Percentiles rank a stretch among this genome's conserved stretches.
Conservation (phyloP, 2,888 invertebrate species). For the Megaustenia siamemsis region DNA sequence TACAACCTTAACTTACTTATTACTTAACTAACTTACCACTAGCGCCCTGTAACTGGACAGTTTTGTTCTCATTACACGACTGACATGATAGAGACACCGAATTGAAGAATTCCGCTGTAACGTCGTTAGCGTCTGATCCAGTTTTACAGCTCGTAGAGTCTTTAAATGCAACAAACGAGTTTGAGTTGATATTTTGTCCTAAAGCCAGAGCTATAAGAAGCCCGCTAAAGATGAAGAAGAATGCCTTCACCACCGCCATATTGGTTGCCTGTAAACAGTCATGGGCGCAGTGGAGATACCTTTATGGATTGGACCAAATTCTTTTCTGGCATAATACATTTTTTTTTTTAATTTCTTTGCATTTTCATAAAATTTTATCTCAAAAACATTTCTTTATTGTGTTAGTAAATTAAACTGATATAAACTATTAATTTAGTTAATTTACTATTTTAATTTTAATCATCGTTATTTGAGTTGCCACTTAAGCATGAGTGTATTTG, state of each 20-base stretch:
- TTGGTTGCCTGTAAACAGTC: slow-evolving; percentile 60
- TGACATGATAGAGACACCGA: slow-evolving; percentile 66
- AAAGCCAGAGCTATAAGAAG: background rate
- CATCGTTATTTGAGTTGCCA: background rate
- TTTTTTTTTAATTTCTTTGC: background rate
- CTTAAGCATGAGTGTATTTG: background rate
- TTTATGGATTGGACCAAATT: slow-evolving; percentile 2
- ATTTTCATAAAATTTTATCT: background rate
- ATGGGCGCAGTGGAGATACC: background rate
- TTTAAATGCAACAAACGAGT: slow-evolving; percentile 38
- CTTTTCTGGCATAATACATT: background rate
- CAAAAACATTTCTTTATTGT: background rate
- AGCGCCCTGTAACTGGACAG: slow-evolving; percentile 64
- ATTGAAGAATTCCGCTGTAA: slow-evolving; percentile 69
- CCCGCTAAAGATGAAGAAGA: slow-evolving; percentile 11
- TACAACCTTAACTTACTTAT: too few species aligned
- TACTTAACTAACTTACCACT: slow-evolving; percentile 68
- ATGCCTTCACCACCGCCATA: slow-evolving; percentile 49
- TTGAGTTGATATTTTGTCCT: slow-evolving; percentile 1
- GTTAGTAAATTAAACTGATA: background rate
- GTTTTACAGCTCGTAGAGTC: slow-evolving; percentile 60
- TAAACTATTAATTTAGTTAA: background rate
- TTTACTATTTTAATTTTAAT: background rate
- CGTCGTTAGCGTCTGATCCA: slow-evolving; percentile 43
- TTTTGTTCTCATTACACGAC: slow-evolving; percentile 64